Conservation (phyloP, 2,888 invertebrate species). For the Erpobdella octoculata region DNA sequence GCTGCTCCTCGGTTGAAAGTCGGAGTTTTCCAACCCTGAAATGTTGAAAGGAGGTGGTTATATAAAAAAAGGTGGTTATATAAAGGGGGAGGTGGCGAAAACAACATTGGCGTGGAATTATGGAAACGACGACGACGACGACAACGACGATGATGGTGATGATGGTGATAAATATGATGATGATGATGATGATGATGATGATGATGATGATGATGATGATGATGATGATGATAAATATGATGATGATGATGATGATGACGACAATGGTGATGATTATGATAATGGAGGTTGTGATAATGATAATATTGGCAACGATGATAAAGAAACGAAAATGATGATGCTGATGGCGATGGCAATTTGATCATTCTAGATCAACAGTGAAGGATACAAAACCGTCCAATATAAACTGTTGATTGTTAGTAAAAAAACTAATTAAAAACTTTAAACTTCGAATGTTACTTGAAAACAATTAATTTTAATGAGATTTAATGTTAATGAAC, state of each 20-base stretch:
- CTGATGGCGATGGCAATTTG: neutral
- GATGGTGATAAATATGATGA: conserved; percentile 9
- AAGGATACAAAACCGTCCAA: too few species aligned
- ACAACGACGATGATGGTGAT: neutral
- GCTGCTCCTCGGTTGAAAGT: too few species aligned
- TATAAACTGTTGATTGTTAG: too few species aligned
- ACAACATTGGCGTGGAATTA: neutral
- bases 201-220: conserved; percentile 4
- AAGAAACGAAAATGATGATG: conserved; percentile 8
- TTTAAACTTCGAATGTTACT: too few species aligned
- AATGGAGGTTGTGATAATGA: neutral
- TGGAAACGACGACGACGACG: neutral
- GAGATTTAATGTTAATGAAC: too few species aligned
- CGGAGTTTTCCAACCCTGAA: too few species aligned
- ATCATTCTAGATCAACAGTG: too few species aligned
- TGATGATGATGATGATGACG: conserved; percentile 9
- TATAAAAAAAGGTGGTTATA: too few species aligned
- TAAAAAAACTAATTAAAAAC: too few species aligned
- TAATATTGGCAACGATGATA: neutral
- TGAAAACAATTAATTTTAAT: too few species aligned
- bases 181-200: conserved; percentile 6
- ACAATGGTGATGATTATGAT: conserved; percentile 9
- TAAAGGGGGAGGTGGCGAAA: neutral
- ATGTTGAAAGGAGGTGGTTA: too few species aligned
- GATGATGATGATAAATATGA: conserved; percentile 16